A percentile compares a stretch with the other conserved stretches of the same genome.
These are phyloP conservation scores for Ascidia mentula DNA, from an alignment of 23 tunicate species.

Conservation along the genomic window DNA sequence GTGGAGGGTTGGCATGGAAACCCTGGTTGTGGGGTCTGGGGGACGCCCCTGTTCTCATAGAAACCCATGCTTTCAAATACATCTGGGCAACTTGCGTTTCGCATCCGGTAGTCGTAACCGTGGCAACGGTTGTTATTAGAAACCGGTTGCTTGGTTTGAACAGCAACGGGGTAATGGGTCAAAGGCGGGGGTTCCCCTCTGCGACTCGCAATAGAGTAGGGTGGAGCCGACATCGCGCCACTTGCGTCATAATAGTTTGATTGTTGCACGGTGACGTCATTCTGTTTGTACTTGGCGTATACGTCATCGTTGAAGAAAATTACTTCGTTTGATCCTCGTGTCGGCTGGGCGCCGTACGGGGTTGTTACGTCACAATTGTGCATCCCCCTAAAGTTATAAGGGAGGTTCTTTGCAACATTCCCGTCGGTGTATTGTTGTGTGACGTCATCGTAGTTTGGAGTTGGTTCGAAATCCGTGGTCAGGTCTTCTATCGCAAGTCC, in stretches of 20 bases:
- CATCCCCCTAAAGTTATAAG: neutral
- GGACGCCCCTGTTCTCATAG: neutral
- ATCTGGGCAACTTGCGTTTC: constrained; percentile 7
- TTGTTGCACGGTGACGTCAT: neutral
- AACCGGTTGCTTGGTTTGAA: neutral
- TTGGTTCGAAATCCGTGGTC: neutral
- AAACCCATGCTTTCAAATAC: neutral
- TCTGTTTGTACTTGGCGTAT: constrained; percentile 7
- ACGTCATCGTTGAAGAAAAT: constrained; percentile 34
- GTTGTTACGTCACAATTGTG: constrained; percentile 2
- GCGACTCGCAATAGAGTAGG: neutral
- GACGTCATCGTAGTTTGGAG: neutral
- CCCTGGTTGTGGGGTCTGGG: neutral
- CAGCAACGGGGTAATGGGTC: constrained; percentile 18
- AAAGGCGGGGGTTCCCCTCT: constrained; percentile 32
- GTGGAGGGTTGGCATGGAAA: neutral
- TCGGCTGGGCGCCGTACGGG: neutral
- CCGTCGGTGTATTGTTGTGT: neutral
- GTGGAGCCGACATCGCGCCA: neutral
- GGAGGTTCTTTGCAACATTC: neutral
- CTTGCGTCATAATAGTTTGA: constrained; percentile 4
- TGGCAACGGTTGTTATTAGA: neutral
- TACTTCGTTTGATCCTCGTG: neutral
- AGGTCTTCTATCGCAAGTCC: constrained; percentile 12
- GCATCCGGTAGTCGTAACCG: constrained; percentile 9